These are phyloP conservation scores for Pseudomyrmex dendroicus DNA, from an alignment of 1,140 invertebrate species.

Conservation along the genomic window DNA sequence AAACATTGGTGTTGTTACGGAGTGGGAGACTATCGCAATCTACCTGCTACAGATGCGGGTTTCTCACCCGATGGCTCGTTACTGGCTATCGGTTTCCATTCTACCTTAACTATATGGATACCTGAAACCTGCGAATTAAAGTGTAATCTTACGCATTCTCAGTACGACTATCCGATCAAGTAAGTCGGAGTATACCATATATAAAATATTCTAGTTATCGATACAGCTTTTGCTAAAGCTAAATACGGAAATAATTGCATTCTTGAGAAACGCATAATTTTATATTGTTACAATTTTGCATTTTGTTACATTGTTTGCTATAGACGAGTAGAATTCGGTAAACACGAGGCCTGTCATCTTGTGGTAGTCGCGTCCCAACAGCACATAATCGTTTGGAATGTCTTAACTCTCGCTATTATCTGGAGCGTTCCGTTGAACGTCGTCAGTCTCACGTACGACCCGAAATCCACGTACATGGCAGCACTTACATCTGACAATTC, in stretches of 20 bases:
- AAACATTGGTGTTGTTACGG: conserved; percentile 89
- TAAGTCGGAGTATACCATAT: conserved; percentile 63
- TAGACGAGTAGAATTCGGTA: conserved; percentile 89
- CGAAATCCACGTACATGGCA: conserved; percentile 88
- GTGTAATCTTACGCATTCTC: conserved; percentile 81
- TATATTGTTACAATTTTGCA: neutral
- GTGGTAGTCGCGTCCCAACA: conserved; percentile 86
- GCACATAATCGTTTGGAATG: conserved; percentile 89
- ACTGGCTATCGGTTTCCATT: conserved; percentile 89
- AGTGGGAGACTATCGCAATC: conserved; percentile 88
- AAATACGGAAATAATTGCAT: neutral
- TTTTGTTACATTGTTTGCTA: conserved; percentile 66
- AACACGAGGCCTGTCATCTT: conserved; percentile 87
- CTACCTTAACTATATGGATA: conserved; percentile 90
- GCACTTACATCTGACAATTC: conserved; percentile 88
- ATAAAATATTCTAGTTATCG: neutral
- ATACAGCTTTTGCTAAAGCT: neutral
- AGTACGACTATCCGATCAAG: conserved; percentile 79
- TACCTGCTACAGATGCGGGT: conserved; percentile 85
- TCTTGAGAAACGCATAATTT: conserved; percentile 8
- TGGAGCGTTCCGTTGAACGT: conserved; percentile 87
- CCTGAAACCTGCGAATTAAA: conserved; percentile 86
- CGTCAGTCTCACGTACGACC: conserved; percentile 86
- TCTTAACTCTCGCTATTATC: conserved; percentile 87
- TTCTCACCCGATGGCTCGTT: conserved; percentile 93